Evolutionary conservation across 2,797 vertebrate species (phyloP).

Genomic region (Lithobates pipiens): DNA sequence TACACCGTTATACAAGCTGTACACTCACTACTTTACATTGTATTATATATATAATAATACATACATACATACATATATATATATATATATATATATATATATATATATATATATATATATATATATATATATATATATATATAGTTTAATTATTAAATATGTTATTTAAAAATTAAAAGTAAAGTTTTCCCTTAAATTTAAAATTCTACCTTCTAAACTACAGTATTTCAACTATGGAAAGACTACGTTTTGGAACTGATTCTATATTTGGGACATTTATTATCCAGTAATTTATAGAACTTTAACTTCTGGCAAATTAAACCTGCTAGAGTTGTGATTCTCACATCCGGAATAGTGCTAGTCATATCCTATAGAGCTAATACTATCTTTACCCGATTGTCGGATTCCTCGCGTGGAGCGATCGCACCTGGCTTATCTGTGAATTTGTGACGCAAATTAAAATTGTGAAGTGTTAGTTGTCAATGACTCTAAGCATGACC

Average conservation of each 20-base stretch:
- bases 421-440: conserved; percentile 44
- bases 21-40: no score
- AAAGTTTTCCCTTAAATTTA: no score
- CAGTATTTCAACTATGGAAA: not conserved
- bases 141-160: no score
- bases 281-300: conserved; percentile 7
- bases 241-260: conserved; percentile 6
- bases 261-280: not conserved
- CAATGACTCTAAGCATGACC: conserved; percentile 15
- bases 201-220: no score
- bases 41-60: no score
- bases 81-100: no score
- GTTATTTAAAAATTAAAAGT: no score
- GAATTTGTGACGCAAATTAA: conserved; percentile 35
- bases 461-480: conserved; percentile 30
- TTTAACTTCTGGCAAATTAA: not conserved
- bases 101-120: no score
- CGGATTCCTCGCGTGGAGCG: conserved; percentile 7
- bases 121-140: no score
- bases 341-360: conserved; percentile 27
- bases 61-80: no score
- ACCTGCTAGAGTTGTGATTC: conserved; percentile 40
- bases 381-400: conserved; percentile 38
- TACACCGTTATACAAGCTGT: no score
- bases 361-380: conserved; percentile 43